Base-by-base conservation (phyloP, 2,888 invertebrate species). In the Syrphus vitripennis region DNA sequence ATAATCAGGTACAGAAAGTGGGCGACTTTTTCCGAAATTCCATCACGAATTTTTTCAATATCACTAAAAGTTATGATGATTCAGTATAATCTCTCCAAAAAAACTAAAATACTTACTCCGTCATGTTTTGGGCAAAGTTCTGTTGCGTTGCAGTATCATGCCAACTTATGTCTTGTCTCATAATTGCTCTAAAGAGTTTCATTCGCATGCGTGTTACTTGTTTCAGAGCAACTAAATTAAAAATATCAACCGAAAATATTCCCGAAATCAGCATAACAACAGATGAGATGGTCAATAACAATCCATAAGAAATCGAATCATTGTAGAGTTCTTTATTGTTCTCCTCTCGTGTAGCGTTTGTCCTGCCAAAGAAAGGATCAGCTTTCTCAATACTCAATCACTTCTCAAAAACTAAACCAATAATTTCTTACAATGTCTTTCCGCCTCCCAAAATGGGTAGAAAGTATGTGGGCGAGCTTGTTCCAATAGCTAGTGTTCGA, bases 21-120 rank as follows among this genome's bases (percentile, higher is more conserved):
- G 0, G 96, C 95, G 14, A 97, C 94, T 92, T 97, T 97, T 91
- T 97, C 97, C 0, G 96, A 96, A 26, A 97, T 96, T 4, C 97
- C 97, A 89, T 97, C 97, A 75, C 97, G 95, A 89, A 97, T 95
- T 91, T 96, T 96, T 89, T 96, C 95, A 83, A 97, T 93, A 90
- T 96, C 96, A 90, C 96, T 96, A 90, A 5, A 92, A 63, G 9
- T 37, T 3, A 7, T 9, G 14, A 34, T 0, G 10, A 19, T 34
- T 14, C 12, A 6, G 14, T 7, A 34, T 1, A 34, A 19, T 0
- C 0, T 21, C 4, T 82, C 78, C 34, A 84, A 59, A 74, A 59
- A 74, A 9, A 57, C 29, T 10, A 1, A n/a, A n/a, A n/a, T 79
- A 94, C 95, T 94, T 93, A 96, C 96, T 96, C 96, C 1, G 95